Conservation (phyloP, 2,888 invertebrate genomes). For the Acheta domesticus region DNA sequence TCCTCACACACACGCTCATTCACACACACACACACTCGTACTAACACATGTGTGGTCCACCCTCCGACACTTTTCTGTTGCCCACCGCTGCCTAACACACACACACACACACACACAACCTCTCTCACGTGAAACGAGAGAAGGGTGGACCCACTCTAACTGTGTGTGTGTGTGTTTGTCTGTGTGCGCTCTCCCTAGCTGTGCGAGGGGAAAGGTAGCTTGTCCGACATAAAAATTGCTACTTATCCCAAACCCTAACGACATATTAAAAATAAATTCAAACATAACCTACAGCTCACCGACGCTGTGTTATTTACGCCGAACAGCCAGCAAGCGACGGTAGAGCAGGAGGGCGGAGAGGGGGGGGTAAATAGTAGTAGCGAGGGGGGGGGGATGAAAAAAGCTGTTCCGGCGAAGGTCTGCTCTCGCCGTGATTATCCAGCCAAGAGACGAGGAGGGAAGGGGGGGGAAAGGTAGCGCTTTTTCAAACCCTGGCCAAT, state of each 20-base stretch:
- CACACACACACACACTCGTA: not conserved
- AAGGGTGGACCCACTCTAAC: not conserved
- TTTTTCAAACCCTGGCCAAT: slow-evolving; percentile 18
- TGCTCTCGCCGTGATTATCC: not conserved
- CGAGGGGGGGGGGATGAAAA: not conserved
- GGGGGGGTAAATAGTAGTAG: not conserved
- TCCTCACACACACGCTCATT: too few species aligned
- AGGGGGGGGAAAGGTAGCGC: not conserved
- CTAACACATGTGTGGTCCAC: not conserved
- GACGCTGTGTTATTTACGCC: not conserved
- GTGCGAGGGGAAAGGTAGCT: slow-evolving; percentile 20
- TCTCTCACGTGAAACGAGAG: not conserved
- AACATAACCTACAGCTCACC: slow-evolving; percentile 22
- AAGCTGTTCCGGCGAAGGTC: not conserved
- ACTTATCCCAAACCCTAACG: slow-evolving; percentile 27
- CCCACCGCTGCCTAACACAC: too few species aligned
- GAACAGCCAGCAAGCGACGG: not conserved
- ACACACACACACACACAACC: too few species aligned
- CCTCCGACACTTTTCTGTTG: slow-evolving; percentile 19
- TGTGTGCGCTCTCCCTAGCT: not conserved
- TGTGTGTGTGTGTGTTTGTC: not conserved
- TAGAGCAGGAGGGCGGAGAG: not conserved
- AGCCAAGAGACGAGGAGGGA: not conserved
- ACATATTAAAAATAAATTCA: slow-evolving; percentile 25
- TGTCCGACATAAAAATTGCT: slow-evolving; percentile 32